Conservation (phyloP, 2,888 invertebrate species). For the Lepeophtheirus nordmannii region DNA sequence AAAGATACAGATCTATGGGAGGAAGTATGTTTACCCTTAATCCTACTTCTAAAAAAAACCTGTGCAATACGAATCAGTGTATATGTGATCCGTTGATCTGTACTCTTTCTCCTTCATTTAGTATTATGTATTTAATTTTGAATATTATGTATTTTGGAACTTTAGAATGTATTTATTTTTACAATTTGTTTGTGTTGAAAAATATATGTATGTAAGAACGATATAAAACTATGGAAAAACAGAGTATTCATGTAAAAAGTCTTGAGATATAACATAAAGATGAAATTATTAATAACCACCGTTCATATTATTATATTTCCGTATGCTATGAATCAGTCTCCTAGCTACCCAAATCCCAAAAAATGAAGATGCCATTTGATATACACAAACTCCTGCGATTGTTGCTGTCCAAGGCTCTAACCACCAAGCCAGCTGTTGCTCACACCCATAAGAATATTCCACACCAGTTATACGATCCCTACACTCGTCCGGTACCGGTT, state of each 20-base stretch:
- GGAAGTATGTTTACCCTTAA: no score
- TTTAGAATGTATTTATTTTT: no score
- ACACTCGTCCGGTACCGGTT: conserved; percentile 17
- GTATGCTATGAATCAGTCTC: neutral
- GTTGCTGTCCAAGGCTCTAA: conserved; percentile 22
- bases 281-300: neutral
- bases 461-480: conserved; percentile 11
- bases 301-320: neutral
- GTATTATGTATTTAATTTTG: no score
- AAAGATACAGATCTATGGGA: no score
- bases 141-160: no score
- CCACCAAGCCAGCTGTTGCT: conserved; percentile 21
- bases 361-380: conserved; percentile 1
- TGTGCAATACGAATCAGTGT: no score
- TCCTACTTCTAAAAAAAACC: no score
- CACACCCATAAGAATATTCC: conserved; percentile 19
- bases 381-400: conserved; percentile 8
- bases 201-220: neutral
- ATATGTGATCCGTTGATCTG: no score
- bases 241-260: neutral
- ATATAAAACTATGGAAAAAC: neutral
- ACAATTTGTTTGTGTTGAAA: no score
- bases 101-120: no score
- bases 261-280: neutral
- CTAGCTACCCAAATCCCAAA: neutral